Evolutionary conservation across 2,113 vertebrate species (phyloP), one percentile per base, ranked within the genome.

Genomic region (Caracal caracal): DNA sequence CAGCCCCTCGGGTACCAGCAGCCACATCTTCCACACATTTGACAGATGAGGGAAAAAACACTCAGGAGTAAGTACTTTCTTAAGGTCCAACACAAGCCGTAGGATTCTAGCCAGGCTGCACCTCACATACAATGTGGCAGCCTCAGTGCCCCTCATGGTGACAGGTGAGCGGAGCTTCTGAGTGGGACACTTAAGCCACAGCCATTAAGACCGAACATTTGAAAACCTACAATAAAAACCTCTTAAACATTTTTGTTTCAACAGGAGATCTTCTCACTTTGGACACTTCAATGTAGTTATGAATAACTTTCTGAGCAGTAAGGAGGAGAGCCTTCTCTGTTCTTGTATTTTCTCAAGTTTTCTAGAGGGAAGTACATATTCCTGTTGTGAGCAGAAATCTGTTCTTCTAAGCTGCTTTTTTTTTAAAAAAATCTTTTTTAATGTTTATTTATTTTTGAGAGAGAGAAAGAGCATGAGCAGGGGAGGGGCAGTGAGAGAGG

Each of bases 171-270:
- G 16, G 19, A 56, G 63, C n/a, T n/a, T 81, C 88, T 85, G 5
- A 20, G 37, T 1, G 28, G 15, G 66, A 49, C 73, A 2, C n/a
- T 79, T 17, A 80, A 37, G 30, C 24, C 70, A 79, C 0, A 10
- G 49, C 37, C 37, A 59, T 19, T 43, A 70, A 85, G 33, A 40
- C 33, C 30, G 43, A 71, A 73, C 11, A 19, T 2, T 51, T 66
- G 22, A 28, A 92, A 80, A 73, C 16, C 37, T 88, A 15, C 19
- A 37, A 71, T 19, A 61, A 24, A 85, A 43, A 22, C 9, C 10
- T 65, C 71, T 91, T 53, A 5, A 10, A 84, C 68, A 22, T 76
- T 35, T 56, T n/a, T 22, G 49, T 88, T 96, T 85, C 65, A 79
- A 22, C 37, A 84, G 53, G 90, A 66, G 66, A 30, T 68, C 12